Conservation (phyloP, 2,797 vertebrate species). For the Typhlichthys subterraneus region DNA sequence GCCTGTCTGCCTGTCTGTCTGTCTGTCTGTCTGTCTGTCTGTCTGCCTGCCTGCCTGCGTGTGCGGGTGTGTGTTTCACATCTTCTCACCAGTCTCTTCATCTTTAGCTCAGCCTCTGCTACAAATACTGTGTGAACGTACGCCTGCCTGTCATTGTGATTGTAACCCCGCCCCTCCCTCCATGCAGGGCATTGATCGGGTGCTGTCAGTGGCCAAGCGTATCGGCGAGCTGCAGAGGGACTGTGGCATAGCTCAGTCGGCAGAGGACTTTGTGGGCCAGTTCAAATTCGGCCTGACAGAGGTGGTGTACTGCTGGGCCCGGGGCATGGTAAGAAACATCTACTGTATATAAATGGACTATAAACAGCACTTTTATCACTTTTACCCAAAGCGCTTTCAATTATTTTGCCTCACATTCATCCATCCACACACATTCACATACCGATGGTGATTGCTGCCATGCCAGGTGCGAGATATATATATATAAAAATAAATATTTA, state of each 20-base stretch:
- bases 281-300: conserved; percentile 91
- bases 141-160: neutral
- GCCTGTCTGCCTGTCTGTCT: neutral
- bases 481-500: no score
- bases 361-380: no score
- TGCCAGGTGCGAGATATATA: no score
- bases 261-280: conserved; percentile 88
- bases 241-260: conserved; percentile 84
- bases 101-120: neutral
- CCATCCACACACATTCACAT: no score
- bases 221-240: conserved; percentile 87
- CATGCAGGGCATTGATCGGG: conserved; percentile 81
- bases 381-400: no score
- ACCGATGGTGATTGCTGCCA: no score
- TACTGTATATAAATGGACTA: neutral
- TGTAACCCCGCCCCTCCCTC: neutral
- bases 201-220: conserved; percentile 81
- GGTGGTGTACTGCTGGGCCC: conserved; percentile 93
- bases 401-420: no score
- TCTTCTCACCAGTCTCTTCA: neutral
- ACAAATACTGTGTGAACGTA: neutral
- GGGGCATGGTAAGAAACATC: conserved; percentile 86
- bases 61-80: neutral
- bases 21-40: neutral
- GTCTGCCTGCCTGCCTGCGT: neutral